Evolutionary conservation across 2,797 vertebrate species (phyloP).

Genomic region (Sandelia bainsii): DNA sequence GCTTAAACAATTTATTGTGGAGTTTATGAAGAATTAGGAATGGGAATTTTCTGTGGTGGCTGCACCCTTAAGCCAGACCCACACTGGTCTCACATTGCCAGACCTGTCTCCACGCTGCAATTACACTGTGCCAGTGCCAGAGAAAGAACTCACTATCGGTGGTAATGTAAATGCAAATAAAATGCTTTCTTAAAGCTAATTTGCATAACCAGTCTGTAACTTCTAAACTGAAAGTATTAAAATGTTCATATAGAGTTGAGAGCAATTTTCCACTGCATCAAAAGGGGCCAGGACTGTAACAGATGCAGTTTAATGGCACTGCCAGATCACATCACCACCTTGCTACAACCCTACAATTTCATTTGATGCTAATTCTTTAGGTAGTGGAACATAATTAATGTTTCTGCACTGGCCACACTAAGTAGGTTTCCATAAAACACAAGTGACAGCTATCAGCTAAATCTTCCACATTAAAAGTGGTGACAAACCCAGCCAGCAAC

Average conservation of each 20-base stretch:
- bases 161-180: conserved; percentile 44
- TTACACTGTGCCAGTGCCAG: conserved; percentile 41
- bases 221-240: conserved; percentile 32
- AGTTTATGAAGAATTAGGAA: conserved; percentile 68
- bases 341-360: conserved; percentile 31
- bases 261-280: conserved; percentile 37
- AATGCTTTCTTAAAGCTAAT: conserved; percentile 43
- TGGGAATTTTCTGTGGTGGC: conserved; percentile 72
- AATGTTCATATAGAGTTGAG: conserved; percentile 19
- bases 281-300: conserved; percentile 27
- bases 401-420: conserved; percentile 27
- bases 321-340: conserved; percentile 52
- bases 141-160: conserved; percentile 32
- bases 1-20: conserved; percentile 67
- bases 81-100: conserved; percentile 59
- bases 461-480: conserved; percentile 12
- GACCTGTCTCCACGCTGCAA: conserved; percentile 54
- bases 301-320: conserved; percentile 13
- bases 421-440: conserved; percentile 23
- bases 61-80: conserved; percentile 68
- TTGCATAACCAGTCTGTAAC: conserved; percentile 50
- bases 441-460: conserved; percentile 8
- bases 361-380: conserved; percentile 28
- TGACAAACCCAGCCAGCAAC: conserved; percentile 3
- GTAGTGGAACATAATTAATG: conserved; percentile 24